Evolutionary conservation across 1,140 invertebrate species (phyloP).

Genomic region (fruit fly (Drosophila melanogaster)): Release_6_plus_ISO1_MT NT_037436.4:845501-846000

Average conservation of each 20-base stretch:
- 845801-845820: conserved; percentile 72
- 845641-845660: conserved; percentile 72
- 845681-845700: conserved; percentile 82
- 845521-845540: conserved; percentile 74
- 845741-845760: conserved; percentile 68
- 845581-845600: conserved; percentile 70
- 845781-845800: conserved; percentile 70
- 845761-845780: conserved; percentile 70
- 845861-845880: conserved; percentile 62
- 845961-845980: conserved; percentile 75
- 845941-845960: conserved; percentile 80
- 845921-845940: conserved; percentile 77
- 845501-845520: conserved; percentile 76
- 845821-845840: conserved; percentile 76
- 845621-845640: conserved; percentile 64
- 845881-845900: conserved; percentile 77
- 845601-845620: conserved; percentile 59
- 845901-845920: conserved; percentile 70
- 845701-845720: conserved; percentile 69
- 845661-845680: conserved; percentile 77
- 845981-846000: conserved; percentile 82
- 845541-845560: conserved; percentile 53
- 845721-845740: conserved; percentile 77
- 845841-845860: conserved; percentile 79
- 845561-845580: conserved; percentile 57